Conservation (phyloP, 2,888 invertebrate species). For the Lumbricus terrestris region DNA sequence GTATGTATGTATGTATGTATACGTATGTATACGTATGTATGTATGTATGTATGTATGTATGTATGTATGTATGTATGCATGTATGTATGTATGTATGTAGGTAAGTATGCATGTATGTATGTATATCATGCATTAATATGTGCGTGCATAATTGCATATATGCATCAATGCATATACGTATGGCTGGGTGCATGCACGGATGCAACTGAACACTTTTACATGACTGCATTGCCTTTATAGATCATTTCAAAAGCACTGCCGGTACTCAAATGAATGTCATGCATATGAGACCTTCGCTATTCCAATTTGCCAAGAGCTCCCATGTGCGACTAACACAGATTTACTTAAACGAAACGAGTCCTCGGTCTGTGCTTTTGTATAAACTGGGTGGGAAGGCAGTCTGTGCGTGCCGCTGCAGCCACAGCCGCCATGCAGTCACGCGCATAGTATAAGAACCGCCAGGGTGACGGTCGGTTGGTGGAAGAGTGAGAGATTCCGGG, state of each 20-base stretch:
- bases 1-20: too few relatives aligned
- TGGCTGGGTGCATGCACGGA: too few relatives aligned
- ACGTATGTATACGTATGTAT: neutral
- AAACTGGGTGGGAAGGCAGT: neutral
- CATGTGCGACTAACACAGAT: neutral
- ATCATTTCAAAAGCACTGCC: neutral
- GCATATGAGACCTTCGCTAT: too few relatives aligned
- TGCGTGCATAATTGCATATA: too few relatives aligned
- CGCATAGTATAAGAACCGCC: neutral
- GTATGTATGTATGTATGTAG: too few relatives aligned
- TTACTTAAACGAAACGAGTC: neutral
- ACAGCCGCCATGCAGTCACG: neutral
- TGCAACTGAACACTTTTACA: too few relatives aligned
- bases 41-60: too few relatives aligned
- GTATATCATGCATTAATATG: too few relatives aligned
- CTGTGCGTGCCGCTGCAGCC: neutral
- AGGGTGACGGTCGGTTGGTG: too few relatives aligned
- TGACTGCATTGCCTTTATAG: neutral
- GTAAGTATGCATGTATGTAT: too few relatives aligned
- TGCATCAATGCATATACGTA: too few relatives aligned
- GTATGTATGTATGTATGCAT: too few relatives aligned
- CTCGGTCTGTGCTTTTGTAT: neutral
- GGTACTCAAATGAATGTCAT: neutral
- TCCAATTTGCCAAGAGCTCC: neutral
- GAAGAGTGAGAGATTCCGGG: neutral